Conservation (phyloP, 2,113 vertebrate genomes). For the Raja brachyura region DNA sequence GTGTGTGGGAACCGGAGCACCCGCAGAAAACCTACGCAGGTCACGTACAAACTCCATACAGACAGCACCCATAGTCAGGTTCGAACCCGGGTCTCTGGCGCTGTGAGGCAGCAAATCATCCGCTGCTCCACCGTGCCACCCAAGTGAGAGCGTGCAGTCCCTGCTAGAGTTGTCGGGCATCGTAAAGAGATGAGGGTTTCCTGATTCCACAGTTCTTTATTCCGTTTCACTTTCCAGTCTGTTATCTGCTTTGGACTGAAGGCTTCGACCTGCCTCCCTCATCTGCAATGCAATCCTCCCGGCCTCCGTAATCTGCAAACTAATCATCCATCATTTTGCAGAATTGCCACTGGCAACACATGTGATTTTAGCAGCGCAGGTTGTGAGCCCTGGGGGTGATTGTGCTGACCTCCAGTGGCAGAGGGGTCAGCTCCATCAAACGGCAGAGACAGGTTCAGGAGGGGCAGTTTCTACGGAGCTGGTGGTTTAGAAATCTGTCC, state of each 20-base stretch:
- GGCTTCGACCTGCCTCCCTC: neutral
- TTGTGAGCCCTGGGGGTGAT: neutral
- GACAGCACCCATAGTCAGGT: too few species aligned
- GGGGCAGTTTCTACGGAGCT: neutral
- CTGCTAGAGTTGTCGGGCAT: too few species aligned
- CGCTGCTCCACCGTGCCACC: too few species aligned
- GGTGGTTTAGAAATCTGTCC: neutral
- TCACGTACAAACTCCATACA: too few species aligned
- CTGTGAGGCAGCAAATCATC: too few species aligned
- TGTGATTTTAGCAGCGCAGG: neutral
- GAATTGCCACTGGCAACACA: neutral
- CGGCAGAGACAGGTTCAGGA: neutral
- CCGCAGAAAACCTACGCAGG: too few species aligned
- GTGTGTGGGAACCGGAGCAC: too few species aligned
- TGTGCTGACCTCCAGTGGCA: neutral
- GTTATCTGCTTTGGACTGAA: neutral
- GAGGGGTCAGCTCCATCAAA: neutral
- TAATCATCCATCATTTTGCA: neutral
- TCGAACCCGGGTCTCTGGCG: too few species aligned
- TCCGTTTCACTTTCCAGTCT: neutral
- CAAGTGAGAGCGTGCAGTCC: too few species aligned
- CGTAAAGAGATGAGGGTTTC: neutral
- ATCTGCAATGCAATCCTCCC: neutral
- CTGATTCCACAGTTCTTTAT: neutral
- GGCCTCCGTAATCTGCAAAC: neutral